A percentile compares a stretch with the other conserved stretches of the same genome.
Evolutionary conservation across 2,113 vertebrate species (phyloP).

Genomic region (Craseonycteris thonglongyai): DNA sequence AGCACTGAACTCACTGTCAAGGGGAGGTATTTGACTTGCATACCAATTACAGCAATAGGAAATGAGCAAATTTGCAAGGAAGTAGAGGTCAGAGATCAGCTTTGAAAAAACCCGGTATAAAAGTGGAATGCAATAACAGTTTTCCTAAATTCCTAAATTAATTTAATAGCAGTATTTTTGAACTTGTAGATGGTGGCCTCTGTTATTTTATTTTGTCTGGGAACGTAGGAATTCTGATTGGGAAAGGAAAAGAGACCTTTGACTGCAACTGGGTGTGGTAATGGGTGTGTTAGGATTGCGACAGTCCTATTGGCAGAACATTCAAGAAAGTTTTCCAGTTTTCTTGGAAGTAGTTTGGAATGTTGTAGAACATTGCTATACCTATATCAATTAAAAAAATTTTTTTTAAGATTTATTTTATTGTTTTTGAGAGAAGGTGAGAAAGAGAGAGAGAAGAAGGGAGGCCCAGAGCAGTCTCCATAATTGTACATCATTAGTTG

Average conservation of each 20-base stretch:
- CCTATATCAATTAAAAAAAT: too few species aligned
- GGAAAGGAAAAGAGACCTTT: slow-evolving; percentile 3
- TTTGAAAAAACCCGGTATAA: not conserved
- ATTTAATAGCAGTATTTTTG: not conserved
- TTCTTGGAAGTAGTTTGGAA: not conserved
- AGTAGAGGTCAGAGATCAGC: not conserved
- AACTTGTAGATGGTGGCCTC: not conserved
- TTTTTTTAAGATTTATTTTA: too few species aligned
- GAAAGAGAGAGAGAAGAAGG: too few species aligned
- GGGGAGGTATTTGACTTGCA: not conserved
- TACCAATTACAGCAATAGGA: not conserved
- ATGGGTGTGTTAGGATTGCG: not conserved
- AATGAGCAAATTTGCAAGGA: slow-evolving; percentile 15
- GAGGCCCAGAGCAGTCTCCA: too few species aligned
- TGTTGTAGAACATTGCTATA: not conserved
- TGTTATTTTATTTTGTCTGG: slow-evolving; percentile 3
- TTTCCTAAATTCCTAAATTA: not conserved
- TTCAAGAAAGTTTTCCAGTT: not conserved
- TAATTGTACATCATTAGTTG: too few species aligned
- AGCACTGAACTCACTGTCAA: not conserved
- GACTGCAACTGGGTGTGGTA: not conserved
- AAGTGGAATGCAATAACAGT: not conserved
- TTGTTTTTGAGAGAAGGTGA: too few species aligned
- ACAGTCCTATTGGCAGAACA: not conserved
- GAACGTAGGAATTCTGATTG: not conserved